Evolutionary conservation across 2,888 invertebrate species (phyloP).

Genomic region (Celastrina argiolus): DNA sequence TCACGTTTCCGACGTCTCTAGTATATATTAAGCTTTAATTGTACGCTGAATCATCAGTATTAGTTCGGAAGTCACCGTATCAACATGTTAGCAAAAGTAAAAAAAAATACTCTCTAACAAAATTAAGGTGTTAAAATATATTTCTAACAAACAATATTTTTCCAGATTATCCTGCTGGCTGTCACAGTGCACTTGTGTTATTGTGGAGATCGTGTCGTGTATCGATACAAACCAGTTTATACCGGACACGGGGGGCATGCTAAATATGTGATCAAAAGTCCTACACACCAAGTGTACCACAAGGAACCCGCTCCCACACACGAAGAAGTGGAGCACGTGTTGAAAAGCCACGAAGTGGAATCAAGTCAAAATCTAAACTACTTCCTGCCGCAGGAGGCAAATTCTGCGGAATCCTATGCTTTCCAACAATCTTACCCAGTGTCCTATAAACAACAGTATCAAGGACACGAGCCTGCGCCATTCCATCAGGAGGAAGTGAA

Average conservation of each 20-base stretch:
- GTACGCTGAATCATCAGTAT: slow-evolving; percentile 74
- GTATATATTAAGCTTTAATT: slow-evolving; percentile 75
- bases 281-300: slow-evolving; percentile 30
- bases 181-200: slow-evolving; percentile 43
- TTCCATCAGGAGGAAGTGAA: slow-evolving; percentile 30
- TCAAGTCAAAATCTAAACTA: slow-evolving; percentile 53
- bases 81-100: slow-evolving; percentile 69
- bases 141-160: slow-evolving; percentile 27
- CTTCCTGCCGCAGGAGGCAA: slow-evolving; percentile 47
- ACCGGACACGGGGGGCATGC: slow-evolving; percentile 41
- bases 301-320: slow-evolving; percentile 46
- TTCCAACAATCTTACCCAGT: slow-evolving; percentile 43
- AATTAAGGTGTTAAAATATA: not conserved
- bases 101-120: slow-evolving; percentile 23
- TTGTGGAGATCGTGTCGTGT: slow-evolving; percentile 49
- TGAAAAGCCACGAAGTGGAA: slow-evolving; percentile 34
- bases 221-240: slow-evolving; percentile 46
- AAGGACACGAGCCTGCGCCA: slow-evolving; percentile 32
- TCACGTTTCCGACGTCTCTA: slow-evolving; percentile 74
- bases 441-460: slow-evolving; percentile 38
- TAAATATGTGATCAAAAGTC: slow-evolving; percentile 2
- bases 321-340: slow-evolving; percentile 42
- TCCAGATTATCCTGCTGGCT: slow-evolving; percentile 55
- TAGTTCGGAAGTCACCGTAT: slow-evolving; percentile 69
- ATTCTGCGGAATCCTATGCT: slow-evolving; percentile 48